Percentiles rank a stretch among this genome's conserved stretches.
phyloP scores from a whole-genome alignment of 2,113 vertebrate genomes.

The Upupa epops region DNA sequence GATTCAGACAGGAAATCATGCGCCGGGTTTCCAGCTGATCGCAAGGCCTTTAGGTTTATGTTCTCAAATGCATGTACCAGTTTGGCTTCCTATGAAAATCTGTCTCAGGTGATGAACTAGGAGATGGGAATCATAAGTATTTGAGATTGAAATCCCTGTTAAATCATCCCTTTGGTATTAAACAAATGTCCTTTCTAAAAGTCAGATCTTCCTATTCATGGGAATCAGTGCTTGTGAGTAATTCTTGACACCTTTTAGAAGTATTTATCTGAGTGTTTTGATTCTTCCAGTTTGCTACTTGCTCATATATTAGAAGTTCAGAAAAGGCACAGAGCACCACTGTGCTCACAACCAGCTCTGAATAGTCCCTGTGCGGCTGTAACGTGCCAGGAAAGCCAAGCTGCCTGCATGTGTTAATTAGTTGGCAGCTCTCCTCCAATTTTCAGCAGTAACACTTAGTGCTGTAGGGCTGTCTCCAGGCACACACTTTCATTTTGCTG shows the following conservation, averaged over 20 bases:
- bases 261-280: neutral
- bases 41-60: neutral
- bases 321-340: neutral
- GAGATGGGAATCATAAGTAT: neutral
- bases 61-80: neutral
- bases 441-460: neutral
- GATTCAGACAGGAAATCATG: neutral
- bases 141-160: neutral
- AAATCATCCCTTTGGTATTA: neutral
- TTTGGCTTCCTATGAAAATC: neutral
- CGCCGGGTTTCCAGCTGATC: neutral
- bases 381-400: slow-evolving; percentile 9
- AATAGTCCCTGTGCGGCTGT: slow-evolving; percentile 25
- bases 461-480: neutral
- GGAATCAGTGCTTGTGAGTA: neutral
- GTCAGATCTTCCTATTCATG: neutral
- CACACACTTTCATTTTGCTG: neutral
- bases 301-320: neutral
- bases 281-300: slow-evolving; percentile 30
- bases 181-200: neutral
- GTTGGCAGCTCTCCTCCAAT: slow-evolving; percentile 21
- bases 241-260: neutral
- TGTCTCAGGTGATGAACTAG: neutral
- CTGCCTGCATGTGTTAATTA: slow-evolving; percentile 38
- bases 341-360: neutral